Evolutionary conservation across 2,797 vertebrate species (phyloP).

Genomic region (Dromococcyx pavoninus): DNA sequence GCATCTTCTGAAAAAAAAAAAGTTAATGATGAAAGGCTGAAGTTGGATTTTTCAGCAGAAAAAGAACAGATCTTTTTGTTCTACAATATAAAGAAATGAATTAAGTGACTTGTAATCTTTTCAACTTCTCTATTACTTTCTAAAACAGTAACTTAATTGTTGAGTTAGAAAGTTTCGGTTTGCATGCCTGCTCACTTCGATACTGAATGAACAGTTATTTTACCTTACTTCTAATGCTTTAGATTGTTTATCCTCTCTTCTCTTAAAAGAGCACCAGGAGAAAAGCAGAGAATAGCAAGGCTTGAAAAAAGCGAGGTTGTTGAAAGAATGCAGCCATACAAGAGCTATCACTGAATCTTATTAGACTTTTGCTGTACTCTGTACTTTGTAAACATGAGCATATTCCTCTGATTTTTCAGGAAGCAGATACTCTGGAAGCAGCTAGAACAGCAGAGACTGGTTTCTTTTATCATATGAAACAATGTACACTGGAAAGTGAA

Average conservation of each 20-base stretch:
- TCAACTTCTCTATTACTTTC: neutral
- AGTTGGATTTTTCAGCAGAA: neutral
- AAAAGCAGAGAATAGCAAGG: neutral
- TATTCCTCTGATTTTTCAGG: slow-evolving; percentile 26
- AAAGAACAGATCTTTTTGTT: neutral
- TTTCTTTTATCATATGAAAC: neutral
- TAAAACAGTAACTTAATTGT: neutral
- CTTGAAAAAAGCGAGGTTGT: neutral
- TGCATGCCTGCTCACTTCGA: neutral
- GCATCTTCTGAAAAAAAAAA: neutral
- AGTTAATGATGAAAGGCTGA: neutral
- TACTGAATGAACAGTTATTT: neutral
- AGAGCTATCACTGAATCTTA: slow-evolving; percentile 31
- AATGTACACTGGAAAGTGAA: neutral
- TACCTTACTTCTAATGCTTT: neutral
- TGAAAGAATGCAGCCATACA: neutral
- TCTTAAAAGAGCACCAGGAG: neutral
- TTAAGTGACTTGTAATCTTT: neutral
- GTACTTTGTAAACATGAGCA: neutral
- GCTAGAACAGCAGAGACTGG: neutral
- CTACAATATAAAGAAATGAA: neutral
- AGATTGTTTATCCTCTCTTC: neutral
- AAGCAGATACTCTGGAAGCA: neutral
- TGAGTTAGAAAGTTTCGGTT: neutral
- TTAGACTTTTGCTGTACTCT: neutral